A percentile compares a stretch with the other conserved stretches of the same genome.
These are phyloP conservation scores for Dendrolimus pini DNA, from an alignment of 2,888 invertebrate species.

Conservation along the genomic window DNA sequence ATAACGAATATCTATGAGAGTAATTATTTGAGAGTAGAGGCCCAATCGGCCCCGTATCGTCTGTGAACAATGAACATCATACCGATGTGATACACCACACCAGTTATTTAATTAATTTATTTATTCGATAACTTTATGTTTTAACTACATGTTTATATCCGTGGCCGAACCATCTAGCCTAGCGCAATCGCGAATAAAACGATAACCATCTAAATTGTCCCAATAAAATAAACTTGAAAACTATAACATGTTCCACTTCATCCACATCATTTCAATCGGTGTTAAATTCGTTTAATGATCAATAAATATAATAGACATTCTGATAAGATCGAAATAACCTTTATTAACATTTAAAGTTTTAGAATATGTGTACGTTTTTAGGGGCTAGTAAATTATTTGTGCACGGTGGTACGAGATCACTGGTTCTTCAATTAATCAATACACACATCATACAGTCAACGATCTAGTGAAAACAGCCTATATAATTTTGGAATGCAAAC, in stretches of 20 bases:
- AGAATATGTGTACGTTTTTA: conserved; percentile 68
- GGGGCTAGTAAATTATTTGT: conserved; percentile 50
- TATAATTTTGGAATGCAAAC: conserved; percentile 11
- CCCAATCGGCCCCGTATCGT: conserved; percentile 45
- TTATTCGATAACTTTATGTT: conserved; percentile 32
- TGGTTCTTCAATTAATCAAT: conserved; percentile 17
- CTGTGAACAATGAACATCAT: conserved; percentile 34
- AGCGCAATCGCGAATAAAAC: conserved; percentile 68
- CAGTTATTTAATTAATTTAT: conserved; percentile 27
- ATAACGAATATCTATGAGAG: conserved; percentile 60
- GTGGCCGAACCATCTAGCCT: conserved; percentile 71
- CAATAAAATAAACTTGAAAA: conserved; percentile 65
- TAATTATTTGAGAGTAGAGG: conserved; percentile 39
- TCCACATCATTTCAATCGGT: conserved; percentile 37
- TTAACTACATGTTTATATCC: conserved; percentile 48
- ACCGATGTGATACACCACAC: conserved; percentile 27
- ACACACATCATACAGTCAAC: conserved; percentile 12
- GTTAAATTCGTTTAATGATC: conserved; percentile 65
- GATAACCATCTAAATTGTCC: conserved; percentile 63
- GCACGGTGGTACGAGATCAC: conserved; percentile 67
- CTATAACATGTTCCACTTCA: conserved; percentile 57
- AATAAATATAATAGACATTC: conserved; percentile 66
- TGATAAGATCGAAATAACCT: conserved; percentile 71
- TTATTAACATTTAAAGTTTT: conserved; percentile 69
- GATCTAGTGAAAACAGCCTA: conserved; percentile 3